Evolutionary conservation across 1,140 invertebrate species (phyloP).

Genomic region (Cyclina sinensis): DNA sequence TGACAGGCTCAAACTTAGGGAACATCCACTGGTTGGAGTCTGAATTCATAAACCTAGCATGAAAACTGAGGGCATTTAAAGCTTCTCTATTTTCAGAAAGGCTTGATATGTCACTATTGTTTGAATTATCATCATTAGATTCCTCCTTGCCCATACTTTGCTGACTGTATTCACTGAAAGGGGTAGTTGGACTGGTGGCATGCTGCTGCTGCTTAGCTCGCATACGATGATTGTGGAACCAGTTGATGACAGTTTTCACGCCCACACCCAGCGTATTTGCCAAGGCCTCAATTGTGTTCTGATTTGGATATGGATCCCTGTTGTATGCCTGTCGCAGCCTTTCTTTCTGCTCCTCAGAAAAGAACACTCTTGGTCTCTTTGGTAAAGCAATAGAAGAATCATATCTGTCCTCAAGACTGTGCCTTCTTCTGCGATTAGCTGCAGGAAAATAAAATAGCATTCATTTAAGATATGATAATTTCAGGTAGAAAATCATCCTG

Average conservation of each 20-base stretch:
- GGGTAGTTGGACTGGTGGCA: slow-evolving; percentile 68
- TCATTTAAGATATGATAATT: too few species aligned
- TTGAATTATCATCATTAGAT: slow-evolving; percentile 82
- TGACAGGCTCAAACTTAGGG: slow-evolving; percentile 84
- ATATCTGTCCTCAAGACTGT: slow-evolving; percentile 81
- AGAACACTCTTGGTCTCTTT: slow-evolving; percentile 92
- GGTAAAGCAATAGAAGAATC: slow-evolving; percentile 79
- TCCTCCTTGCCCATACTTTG: slow-evolving; percentile 65
- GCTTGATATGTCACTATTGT: slow-evolving; percentile 86
- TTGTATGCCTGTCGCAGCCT: slow-evolving; percentile 97
- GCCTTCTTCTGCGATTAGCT: slow-evolving; percentile 80
- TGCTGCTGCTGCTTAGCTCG: slow-evolving; percentile 92
- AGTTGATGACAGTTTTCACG: slow-evolving; percentile 97
- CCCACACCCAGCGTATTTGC: slow-evolving; percentile 96
- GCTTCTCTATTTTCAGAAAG: slow-evolving; percentile 79
- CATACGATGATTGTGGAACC: slow-evolving; percentile 99
- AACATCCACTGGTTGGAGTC: slow-evolving; percentile 85
- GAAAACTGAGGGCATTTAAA: slow-evolving; percentile 61
- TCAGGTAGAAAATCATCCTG: too few species aligned
- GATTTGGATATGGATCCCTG: slow-evolving; percentile 98
- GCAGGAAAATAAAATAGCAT: neutral
- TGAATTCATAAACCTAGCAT: slow-evolving; percentile 72
- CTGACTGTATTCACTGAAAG: slow-evolving; percentile 57
- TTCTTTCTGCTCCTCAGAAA: slow-evolving; percentile 99
- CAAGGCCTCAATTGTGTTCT: slow-evolving; percentile 97